Conservation (phyloP, 2,113 vertebrate species). For the Charina bottae region DNA sequence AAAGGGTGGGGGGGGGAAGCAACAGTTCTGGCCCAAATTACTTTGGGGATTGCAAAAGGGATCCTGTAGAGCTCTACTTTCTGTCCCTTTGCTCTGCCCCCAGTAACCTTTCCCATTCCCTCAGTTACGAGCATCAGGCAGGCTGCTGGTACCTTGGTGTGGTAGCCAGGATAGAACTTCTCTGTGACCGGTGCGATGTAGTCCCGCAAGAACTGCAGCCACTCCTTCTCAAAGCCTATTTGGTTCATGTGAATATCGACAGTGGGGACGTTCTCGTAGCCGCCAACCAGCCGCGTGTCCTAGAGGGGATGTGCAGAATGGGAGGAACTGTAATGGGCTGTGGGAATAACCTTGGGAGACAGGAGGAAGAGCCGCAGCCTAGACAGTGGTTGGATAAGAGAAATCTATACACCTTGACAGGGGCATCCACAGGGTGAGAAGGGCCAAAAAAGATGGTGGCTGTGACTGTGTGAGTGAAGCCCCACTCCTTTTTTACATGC, state of each 20-base stretch:
- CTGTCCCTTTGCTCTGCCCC: background rate
- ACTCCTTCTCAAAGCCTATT: constrained; percentile 85
- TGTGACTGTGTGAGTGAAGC: background rate
- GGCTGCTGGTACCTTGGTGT: constrained; percentile 77
- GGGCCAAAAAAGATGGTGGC: background rate
- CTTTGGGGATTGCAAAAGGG: background rate
- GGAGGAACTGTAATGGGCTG: background rate
- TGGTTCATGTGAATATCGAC: constrained; percentile 93
- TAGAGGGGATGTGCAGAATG: constrained; percentile 33
- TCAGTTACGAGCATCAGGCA: no score
- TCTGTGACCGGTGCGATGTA: constrained; percentile 84
- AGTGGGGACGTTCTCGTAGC: constrained; percentile 88
- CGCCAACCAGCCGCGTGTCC: constrained; percentile 84
- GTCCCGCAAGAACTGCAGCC: constrained; percentile 86
- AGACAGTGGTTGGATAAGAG: background rate
- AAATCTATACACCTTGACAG: background rate
- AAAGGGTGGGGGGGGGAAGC: background rate
- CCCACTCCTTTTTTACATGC: background rate
- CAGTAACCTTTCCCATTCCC: background rate
- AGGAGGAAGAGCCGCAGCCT: background rate
- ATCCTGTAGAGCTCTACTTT: background rate
- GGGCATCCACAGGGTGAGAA: background rate
- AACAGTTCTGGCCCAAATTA: background rate
- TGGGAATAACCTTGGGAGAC: background rate
- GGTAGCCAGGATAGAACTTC: constrained; percentile 85